Percentiles rank a stretch among this genome's conserved stretches.
phyloP scores from a whole-genome alignment of 2,888 invertebrate species.

The Aricia artaxerxes region DNA sequence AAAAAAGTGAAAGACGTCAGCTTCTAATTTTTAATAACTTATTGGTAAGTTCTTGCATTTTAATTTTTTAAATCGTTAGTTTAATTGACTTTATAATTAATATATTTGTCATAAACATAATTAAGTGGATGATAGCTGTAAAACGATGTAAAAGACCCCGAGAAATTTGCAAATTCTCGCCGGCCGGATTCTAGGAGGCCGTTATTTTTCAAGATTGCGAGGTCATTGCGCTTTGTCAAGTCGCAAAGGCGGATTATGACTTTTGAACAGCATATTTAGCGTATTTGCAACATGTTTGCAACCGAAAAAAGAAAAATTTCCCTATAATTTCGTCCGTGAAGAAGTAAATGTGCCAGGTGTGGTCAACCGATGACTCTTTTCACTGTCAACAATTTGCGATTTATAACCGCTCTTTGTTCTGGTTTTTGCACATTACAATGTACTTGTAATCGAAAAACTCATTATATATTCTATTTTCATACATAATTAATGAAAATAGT shows the following conservation, averaged over 20 bases:
- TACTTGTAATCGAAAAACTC: background rate
- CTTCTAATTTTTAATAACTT: conserved; percentile 30
- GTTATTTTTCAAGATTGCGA: conserved; percentile 76
- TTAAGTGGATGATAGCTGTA: background rate
- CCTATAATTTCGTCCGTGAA: conserved; percentile 38
- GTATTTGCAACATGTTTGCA: conserved; percentile 41
- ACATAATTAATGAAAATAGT: background rate
- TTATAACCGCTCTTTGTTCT: conserved; percentile 21
- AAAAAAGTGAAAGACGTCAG: conserved; percentile 58
- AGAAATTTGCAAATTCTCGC: conserved; percentile 38
- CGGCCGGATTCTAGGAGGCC: conserved; percentile 51
- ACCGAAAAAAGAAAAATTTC: conserved; percentile 47
- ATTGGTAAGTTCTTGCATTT: conserved; percentile 66
- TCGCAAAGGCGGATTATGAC: conserved; percentile 33
- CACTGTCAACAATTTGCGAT: conserved; percentile 19
- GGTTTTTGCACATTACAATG: background rate
- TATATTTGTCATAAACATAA: background rate
- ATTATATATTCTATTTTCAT: background rate
- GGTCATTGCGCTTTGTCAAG: conserved; percentile 68
- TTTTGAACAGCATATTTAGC: conserved; percentile 48
- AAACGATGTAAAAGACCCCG: background rate
- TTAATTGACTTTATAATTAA: conserved; percentile 32
- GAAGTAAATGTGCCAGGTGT: conserved; percentile 29
- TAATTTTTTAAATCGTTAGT: conserved; percentile 36
- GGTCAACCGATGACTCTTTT: conserved; percentile 23